These are phyloP conservation scores for Zaprionus vittiger DNA, from an alignment of 1,140 invertebrate genomes.

Conservation along the genomic window DNA sequence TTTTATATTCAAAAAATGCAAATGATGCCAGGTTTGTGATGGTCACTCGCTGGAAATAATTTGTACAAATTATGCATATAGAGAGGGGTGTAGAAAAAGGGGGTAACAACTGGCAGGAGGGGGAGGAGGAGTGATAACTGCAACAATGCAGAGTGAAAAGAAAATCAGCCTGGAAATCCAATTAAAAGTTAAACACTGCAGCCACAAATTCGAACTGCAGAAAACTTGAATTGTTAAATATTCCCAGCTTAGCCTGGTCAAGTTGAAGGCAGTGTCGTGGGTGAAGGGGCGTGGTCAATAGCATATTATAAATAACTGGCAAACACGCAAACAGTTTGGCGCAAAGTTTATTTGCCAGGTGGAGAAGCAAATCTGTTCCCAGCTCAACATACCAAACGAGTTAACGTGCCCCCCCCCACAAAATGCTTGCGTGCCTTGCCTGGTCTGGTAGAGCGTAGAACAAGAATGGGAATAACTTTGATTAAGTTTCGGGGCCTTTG, in stretches of 20 bases:
- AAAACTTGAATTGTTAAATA: constrained; percentile 46
- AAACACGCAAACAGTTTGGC: constrained; percentile 76
- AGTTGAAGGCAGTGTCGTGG: constrained; percentile 57
- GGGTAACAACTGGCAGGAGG: not conserved
- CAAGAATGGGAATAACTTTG: constrained; percentile 59
- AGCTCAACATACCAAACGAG: constrained; percentile 48
- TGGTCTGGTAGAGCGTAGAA: constrained; percentile 8
- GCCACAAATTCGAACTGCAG: constrained; percentile 30
- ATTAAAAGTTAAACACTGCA: constrained; percentile 76
- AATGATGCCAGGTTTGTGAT: constrained; percentile 40
- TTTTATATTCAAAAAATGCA: constrained; percentile 50
- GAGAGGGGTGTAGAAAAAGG: not conserved
- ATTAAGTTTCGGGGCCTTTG: constrained; percentile 69
- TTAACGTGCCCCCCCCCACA: constrained; percentile 52
- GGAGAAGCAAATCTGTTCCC: constrained; percentile 14
- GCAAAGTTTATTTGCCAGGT: constrained; percentile 66
- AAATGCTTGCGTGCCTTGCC: constrained; percentile 60
- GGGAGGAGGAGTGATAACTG: not conserved
- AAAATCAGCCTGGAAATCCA: constrained; percentile 67
- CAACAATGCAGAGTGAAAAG: constrained; percentile 22
- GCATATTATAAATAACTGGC: constrained; percentile 75
- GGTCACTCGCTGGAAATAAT: constrained; percentile 67
- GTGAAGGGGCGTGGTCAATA: not conserved
- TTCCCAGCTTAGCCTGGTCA: constrained; percentile 50
- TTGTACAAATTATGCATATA: constrained; percentile 66